Evolutionary conservation across 2,113 vertebrate genomes (phyloP).

Genomic region (Phalacrocorax brasilianus): DNA sequence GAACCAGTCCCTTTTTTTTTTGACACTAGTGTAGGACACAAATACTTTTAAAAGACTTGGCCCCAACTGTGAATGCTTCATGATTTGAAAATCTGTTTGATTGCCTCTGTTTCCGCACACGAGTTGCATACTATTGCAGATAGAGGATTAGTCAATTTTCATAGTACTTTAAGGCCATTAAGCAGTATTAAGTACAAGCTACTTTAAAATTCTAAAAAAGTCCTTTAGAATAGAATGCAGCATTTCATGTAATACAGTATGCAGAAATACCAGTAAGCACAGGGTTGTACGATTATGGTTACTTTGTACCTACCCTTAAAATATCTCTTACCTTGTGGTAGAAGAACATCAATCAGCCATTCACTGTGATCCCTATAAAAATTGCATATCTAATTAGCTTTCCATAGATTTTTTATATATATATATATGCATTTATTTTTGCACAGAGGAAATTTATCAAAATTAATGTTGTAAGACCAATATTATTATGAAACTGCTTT

Average conservation of each 20-base stretch:
- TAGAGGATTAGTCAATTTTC: neutral
- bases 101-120: neutral
- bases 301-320: slow-evolving; percentile 53
- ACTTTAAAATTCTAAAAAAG: neutral
- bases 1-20: neutral
- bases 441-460: neutral
- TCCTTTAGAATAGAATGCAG: neutral
- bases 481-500: slow-evolving; percentile 26
- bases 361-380: slow-evolving; percentile 90
- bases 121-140: neutral
- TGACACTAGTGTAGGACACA: neutral
- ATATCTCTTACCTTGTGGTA: slow-evolving; percentile 92
- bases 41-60: neutral
- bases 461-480: neutral
- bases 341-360: slow-evolving; percentile 97
- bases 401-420: neutral
- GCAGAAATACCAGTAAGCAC: slow-evolving; percentile 27
- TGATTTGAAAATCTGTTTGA: neutral
- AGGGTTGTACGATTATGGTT: neutral
- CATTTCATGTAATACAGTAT: neutral
- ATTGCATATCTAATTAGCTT: slow-evolving; percentile 5
- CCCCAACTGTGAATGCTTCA: neutral
- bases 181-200: neutral
- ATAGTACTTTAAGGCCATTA: neutral
- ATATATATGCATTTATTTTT: neutral